Base-by-base conservation (phyloP, 2,113 vertebrate species). In the Gasterosteus nipponicus region DNA sequence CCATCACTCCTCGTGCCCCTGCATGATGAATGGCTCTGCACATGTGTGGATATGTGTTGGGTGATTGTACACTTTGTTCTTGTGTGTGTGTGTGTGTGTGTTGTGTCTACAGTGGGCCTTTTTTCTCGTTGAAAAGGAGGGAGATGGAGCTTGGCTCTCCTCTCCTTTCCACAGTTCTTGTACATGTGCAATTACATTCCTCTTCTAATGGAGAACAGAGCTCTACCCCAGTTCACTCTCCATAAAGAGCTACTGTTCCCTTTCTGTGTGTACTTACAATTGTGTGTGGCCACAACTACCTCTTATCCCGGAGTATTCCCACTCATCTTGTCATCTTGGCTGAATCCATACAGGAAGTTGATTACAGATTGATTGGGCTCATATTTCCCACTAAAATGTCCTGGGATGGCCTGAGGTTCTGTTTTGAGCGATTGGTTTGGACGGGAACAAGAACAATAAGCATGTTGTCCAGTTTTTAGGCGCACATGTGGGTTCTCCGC, bases 191-290 rank as follows among this genome's bases (percentile, higher is more conserved):
- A 89, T 89, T 87, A 87, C 92, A 92, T 92, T 94, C 90, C 84
- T 88, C 44, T 54, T 72, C 79, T 93, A 92, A 92, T 92, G 60
- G 87, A 92, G 83, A 93, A 78, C 89, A 89, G 91, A 90, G 81
- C 83, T 81, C 73, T 68, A 10, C 67, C 10, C 56, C 42, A 73
- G 69, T 86, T 75, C 76, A 77, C 56, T 72, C 42, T 19, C 77
- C 86, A 90, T 84, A 93, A 93, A 92, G 91, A 86, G 88, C 92
- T 91, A 89, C 92, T 93, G 91, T 93, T 93, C 80, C 62, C 72
- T 77, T 22, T 41, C 62, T 61, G 64, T 77, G 79, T 75, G 77
- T 65, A 31, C 62, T 51, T 75, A 26, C 60, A 8, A 76, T 70
- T 75, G 75, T 84, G 75, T 87, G 87, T 87, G 75, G 80, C 80